A percentile compares a stretch with the other conserved stretches of the same genome.
phyloP scores from a whole-genome alignment of 2,113 vertebrate genomes.

The Elaphurus davidianus region DNA sequence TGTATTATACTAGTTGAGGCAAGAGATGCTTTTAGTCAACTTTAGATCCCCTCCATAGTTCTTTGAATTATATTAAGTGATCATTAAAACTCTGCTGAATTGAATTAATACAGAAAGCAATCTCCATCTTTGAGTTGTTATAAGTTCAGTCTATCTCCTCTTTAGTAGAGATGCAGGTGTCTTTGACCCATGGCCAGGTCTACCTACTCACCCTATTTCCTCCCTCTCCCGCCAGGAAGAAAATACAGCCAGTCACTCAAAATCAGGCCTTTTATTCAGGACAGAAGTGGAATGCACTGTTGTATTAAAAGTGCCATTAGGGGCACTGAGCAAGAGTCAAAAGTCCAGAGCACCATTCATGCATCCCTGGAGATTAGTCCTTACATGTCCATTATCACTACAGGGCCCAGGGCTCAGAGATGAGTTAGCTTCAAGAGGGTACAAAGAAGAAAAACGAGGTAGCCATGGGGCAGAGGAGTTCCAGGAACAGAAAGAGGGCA shows the following conservation, averaged over 20 bases:
- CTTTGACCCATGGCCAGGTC: not conserved
- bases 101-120: not conserved
- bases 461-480: not conserved
- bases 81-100: not conserved
- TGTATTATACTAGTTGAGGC: not conserved
- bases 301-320: not conserved
- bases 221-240: not conserved
- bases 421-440: not conserved
- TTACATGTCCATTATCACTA: not conserved
- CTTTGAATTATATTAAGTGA: not conserved
- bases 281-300: not conserved
- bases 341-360: not conserved
- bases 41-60: not conserved
- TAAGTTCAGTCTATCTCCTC: not conserved
- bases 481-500: not conserved
- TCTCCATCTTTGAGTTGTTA: not conserved
- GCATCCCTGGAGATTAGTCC: not conserved
- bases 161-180: not conserved
- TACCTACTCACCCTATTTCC: not conserved
- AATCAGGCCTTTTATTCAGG: constrained; percentile 62
- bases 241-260: not conserved
- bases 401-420: not conserved
- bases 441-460: not conserved
- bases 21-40: not conserved
- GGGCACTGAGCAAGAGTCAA: not conserved